These are phyloP conservation scores for Craniophora ligustri DNA, from an alignment of 2,888 invertebrate genomes.

Conservation along the genomic window DNA sequence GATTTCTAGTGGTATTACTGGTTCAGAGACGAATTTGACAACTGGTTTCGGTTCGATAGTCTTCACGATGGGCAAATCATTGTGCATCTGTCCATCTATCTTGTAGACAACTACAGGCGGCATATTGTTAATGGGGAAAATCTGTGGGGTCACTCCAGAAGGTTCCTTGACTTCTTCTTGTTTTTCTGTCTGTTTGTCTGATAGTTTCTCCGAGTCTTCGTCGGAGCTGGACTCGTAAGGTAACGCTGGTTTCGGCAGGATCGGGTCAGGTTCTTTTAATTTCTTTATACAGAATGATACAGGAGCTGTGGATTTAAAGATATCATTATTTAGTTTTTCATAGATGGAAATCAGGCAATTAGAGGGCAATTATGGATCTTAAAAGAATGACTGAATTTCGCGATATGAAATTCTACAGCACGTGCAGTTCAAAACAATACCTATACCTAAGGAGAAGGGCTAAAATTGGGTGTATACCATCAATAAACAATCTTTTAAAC, in stretches of 20 bases:
- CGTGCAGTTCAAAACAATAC: too few relatives aligned
- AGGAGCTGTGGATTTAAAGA: constrained; percentile 85
- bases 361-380: too few relatives aligned
- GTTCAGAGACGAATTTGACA: constrained; percentile 24
- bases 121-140: constrained; percentile 53
- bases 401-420: too few relatives aligned
- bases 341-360: too few relatives aligned
- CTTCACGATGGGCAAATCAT: constrained; percentile 64
- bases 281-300: constrained; percentile 96
- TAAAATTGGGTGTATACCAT: too few relatives aligned
- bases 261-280: constrained; percentile 91
- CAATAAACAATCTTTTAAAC: too few relatives aligned
- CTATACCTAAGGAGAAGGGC: too few relatives aligned
- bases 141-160: constrained; percentile 53
- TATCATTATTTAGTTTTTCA: too few relatives aligned
- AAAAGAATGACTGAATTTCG: too few relatives aligned
- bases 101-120: constrained; percentile 78
- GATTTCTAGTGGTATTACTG: constrained; percentile 48
- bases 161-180: constrained; percentile 51
- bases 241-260: constrained; percentile 91
- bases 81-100: constrained; percentile 67
- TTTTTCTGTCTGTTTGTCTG: constrained; percentile 58
- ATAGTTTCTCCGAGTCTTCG: constrained; percentile 82
- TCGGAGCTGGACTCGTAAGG: constrained; percentile 94
- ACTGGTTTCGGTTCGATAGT: constrained; percentile 38